Percentiles rank a stretch among this genome's conserved stretches.
Evolutionary conservation across 2,113 vertebrate genomes (phyloP).

Genomic region (Capricornis sumatraensis): DNA sequence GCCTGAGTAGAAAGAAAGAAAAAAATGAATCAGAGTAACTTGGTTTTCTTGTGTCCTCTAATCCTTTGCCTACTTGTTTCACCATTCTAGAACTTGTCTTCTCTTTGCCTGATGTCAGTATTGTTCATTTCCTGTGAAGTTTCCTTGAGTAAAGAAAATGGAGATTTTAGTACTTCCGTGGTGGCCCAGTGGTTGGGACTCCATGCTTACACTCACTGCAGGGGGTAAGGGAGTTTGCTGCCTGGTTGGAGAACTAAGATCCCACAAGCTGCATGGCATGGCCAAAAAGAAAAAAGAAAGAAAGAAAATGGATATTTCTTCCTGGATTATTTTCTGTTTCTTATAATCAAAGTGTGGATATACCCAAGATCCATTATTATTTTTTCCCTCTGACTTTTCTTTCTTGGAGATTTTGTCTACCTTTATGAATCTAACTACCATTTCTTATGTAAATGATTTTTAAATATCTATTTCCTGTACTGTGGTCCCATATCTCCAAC

Average conservation of each 20-base stretch:
- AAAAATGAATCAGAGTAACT: not conserved
- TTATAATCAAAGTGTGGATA: not conserved
- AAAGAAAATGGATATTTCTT: not conserved
- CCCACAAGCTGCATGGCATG: not conserved
- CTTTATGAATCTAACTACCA: not conserved
- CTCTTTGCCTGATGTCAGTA: not conserved
- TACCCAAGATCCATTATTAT: not conserved
- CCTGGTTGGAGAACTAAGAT: not conserved
- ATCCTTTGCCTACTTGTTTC: not conserved
- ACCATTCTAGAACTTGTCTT: not conserved
- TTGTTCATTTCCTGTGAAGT: not conserved
- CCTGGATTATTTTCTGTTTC: not conserved
- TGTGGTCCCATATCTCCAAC: not conserved
- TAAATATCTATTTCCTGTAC: not conserved
- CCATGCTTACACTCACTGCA: not conserved
- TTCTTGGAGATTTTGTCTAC: not conserved
- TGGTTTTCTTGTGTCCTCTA: not conserved
- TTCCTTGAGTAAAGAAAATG: not conserved
- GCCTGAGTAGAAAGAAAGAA: not conserved
- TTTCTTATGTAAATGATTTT: not conserved
- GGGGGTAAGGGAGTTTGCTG: not conserved
- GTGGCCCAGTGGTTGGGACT: not conserved
- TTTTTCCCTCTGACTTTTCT: not conserved
- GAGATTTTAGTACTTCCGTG: not conserved
- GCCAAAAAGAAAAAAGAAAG: not conserved